phyloP scores from a whole-genome alignment of 1,140 invertebrate genomes.

The Oryzaephilus surinamensis region DNA sequence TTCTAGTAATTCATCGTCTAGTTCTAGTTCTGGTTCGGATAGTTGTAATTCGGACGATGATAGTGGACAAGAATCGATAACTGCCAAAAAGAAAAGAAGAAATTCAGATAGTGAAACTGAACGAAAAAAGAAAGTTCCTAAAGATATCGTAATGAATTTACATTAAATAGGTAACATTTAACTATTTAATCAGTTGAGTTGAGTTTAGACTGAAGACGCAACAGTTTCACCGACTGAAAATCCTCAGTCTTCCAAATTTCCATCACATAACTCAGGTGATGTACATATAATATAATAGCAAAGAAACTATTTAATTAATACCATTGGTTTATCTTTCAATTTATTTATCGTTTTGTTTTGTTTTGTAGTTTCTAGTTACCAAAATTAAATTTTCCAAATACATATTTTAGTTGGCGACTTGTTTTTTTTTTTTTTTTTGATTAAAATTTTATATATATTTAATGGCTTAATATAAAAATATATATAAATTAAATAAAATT shows the following conservation, averaged over 20 bases:
- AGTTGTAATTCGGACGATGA: constrained; percentile 59
- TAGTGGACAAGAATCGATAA: constrained; percentile 78
- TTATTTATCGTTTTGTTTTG: too few species aligned
- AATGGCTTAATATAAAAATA: too few species aligned
- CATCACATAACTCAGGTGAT: too few species aligned
- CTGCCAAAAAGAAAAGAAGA: constrained; percentile 72
- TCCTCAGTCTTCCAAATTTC: constrained; percentile 10
- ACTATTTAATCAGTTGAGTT: not conserved
- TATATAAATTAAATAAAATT: not conserved
- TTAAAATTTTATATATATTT: too few species aligned
- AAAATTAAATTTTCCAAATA: too few species aligned
- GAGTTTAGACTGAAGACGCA: constrained; percentile 1
- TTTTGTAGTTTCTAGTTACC: too few species aligned
- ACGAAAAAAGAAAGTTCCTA: constrained; percentile 22
- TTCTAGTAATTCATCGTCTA: constrained; percentile 81
- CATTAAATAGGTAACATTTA: not conserved
- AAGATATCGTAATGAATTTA: not conserved
- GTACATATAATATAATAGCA: too few species aligned
- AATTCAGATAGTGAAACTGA: constrained; percentile 35
- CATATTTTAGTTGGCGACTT: too few species aligned
- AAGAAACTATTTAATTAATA: too few species aligned
- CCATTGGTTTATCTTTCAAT: too few species aligned
- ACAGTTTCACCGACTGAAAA: constrained; percentile 2
- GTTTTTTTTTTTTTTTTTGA: too few species aligned
- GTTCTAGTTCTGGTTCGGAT: constrained; percentile 55